These are phyloP conservation scores for Beris morrisii DNA, from an alignment of 2,888 invertebrate species.

Conservation along the genomic window DNA sequence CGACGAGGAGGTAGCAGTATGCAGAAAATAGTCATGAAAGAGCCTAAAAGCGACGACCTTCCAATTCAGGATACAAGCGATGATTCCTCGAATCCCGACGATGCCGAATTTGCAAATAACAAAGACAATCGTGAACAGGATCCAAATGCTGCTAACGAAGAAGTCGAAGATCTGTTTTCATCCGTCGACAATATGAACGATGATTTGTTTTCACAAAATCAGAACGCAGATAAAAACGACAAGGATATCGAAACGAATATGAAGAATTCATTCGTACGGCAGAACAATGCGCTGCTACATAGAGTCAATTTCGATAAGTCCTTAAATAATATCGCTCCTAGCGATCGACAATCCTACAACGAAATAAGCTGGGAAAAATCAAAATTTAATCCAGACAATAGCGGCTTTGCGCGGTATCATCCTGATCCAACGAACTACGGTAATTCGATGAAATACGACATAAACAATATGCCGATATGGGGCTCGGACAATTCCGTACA, in stretches of 20 bases:
- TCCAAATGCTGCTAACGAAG: not conserved
- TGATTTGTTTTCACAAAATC: not conserved
- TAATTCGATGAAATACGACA: too few relatives aligned
- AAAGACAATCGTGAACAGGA: not conserved
- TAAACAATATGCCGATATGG: too few relatives aligned
- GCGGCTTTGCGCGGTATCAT: too few relatives aligned
- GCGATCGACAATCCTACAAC: too few relatives aligned
- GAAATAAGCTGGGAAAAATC: too few relatives aligned
- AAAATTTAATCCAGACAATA: too few relatives aligned
- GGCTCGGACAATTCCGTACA: too few relatives aligned
- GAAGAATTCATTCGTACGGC: too few relatives aligned
- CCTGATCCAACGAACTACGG: too few relatives aligned
- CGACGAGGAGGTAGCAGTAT: not conserved
- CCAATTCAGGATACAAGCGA: slow-evolving; percentile 19
- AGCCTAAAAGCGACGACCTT: not conserved
- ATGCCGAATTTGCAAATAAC: not conserved
- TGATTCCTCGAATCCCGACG: slow-evolving; percentile 17
- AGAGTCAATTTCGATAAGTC: not conserved
- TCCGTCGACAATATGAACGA: not conserved
- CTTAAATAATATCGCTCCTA: not conserved
- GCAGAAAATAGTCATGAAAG: not conserved
- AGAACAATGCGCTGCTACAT: not conserved
- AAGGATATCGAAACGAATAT: too few relatives aligned
- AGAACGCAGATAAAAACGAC: too few relatives aligned
- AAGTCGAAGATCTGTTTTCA: slow-evolving; percentile 15